Base-by-base conservation (phyloP, 2,113 vertebrate species). In the Podocnemis expansa region DNA sequence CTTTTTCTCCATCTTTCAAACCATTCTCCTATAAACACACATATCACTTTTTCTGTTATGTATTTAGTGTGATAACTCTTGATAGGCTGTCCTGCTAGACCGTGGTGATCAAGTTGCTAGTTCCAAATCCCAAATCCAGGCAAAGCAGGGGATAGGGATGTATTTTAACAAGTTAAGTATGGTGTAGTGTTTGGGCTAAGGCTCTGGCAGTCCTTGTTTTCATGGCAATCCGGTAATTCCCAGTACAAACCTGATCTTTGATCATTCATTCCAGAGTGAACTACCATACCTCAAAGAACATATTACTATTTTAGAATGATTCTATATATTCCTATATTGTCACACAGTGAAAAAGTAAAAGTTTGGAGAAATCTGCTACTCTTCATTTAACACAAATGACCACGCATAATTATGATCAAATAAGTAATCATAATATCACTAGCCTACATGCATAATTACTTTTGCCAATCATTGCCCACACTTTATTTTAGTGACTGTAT, bases 281-380 rank as follows among this genome's bases (percentile, higher is more conserved):
- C 22, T 43, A 75, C 12, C 1, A 1, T 25, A 81, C 52, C 38
- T 67, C 5, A 87, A 83, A 83, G 25, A 27, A 83, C 93, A 81
- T 31, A 29, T 19, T 63, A 78, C 21, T 0, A 0, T 43, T 5
- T 95, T 82, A 92, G 93, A 90, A 91, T 38, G 0, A 84, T 79
- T 96, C 82, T 84, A 51, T 67, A 67, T 67, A 88, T 91, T 88
- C 43, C 94, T 94, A 95, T 95, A 63, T 31, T 85, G 84, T 94
- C 93, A 95, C 94, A 63, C 60, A 87, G 84, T 94, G 88, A 96
- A 96, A 96, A 95, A 94, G 75, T 95, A 93, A 96, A n/a, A 67
- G 34, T 67, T 34, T 63, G 7, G 31, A 63, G 34, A 67, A 67
- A n/a, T 67, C 63, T 70, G 34, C 63, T 38, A 38, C 19, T 21